These are phyloP conservation scores for Microtus oregoni DNA, from an alignment of 2,113 vertebrate genomes.

Conservation along the genomic window DNA sequence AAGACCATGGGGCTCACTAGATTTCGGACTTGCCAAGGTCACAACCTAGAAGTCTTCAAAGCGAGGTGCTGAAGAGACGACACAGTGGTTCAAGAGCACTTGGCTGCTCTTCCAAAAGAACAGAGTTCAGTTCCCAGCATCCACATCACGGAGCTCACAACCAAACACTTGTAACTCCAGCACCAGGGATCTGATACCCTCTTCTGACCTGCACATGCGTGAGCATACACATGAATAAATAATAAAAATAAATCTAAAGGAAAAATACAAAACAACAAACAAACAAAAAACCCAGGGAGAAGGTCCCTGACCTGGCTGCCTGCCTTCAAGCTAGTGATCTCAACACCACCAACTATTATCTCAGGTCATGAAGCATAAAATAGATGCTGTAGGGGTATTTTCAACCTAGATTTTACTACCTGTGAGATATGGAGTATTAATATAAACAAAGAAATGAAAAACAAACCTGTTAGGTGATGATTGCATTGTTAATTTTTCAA, in stretches of 20 bases:
- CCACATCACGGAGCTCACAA: too few species aligned
- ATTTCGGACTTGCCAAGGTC: not conserved
- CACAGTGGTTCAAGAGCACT: not conserved
- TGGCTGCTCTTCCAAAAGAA: not conserved
- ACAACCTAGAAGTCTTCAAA: not conserved
- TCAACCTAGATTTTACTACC: not conserved
- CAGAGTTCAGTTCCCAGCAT: too few species aligned
- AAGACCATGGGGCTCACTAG: not conserved
- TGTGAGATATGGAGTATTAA: not conserved
- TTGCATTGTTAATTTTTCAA: not conserved
- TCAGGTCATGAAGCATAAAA: rapidly evolving
- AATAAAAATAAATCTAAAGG: not conserved
- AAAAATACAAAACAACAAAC: not conserved
- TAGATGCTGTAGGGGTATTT: not conserved
- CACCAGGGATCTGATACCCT: not conserved
- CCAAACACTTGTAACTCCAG: not conserved
- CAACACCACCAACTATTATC: not conserved
- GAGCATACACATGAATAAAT: not conserved
- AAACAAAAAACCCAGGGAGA: not conserved
- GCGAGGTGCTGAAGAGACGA: not conserved
- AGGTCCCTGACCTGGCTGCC: not conserved
- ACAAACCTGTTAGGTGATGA: not conserved
- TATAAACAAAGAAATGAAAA: not conserved
- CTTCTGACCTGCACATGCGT: not conserved
- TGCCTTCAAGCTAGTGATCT: not conserved